A percentile compares a stretch with the other conserved stretches of the same genome.
These are phyloP conservation scores for Carcina quercana DNA, from an alignment of 2,888 invertebrate species.

Conservation along the genomic window DNA sequence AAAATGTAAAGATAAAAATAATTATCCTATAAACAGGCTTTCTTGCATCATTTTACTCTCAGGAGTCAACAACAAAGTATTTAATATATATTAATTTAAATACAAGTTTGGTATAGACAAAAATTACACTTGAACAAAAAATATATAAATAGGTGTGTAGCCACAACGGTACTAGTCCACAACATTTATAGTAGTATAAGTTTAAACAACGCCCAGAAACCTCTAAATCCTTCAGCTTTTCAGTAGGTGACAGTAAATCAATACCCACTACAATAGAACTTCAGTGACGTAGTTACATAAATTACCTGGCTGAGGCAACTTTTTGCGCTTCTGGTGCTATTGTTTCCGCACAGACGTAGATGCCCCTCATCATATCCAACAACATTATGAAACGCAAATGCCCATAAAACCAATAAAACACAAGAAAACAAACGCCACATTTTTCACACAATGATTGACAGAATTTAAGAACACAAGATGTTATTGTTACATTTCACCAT, in stretches of 20 bases:
- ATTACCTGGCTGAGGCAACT: slow-evolving; percentile 56
- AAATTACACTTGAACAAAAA: no score
- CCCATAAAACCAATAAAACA: slow-evolving; percentile 34
- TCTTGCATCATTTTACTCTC: no score
- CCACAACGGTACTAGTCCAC: no score
- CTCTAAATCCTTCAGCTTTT: slow-evolving; percentile 1
- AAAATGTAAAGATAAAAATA: no score
- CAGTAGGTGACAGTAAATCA: slow-evolving; percentile 14
- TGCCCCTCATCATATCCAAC: slow-evolving; percentile 24
- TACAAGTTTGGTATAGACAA: no score
- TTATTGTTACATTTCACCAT: slow-evolving; percentile 14
- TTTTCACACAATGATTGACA: slow-evolving; percentile 4
- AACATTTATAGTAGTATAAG: no score
- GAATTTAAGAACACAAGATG: slow-evolving; percentile 9
- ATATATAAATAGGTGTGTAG: no score
- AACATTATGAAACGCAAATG: slow-evolving; percentile 37
- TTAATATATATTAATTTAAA: no score
- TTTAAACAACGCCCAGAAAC: no score
- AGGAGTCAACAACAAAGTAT: no score
- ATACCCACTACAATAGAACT: no score
- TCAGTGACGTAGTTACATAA: neutral
- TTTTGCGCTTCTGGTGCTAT: slow-evolving; percentile 28
- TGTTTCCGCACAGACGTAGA: slow-evolving; percentile 42
- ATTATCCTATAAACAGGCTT: no score
- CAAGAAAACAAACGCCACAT: slow-evolving; percentile 35